Evolutionary conservation across 2,113 vertebrate species (phyloP).

Genomic region (Neotoma lepida): DNA sequence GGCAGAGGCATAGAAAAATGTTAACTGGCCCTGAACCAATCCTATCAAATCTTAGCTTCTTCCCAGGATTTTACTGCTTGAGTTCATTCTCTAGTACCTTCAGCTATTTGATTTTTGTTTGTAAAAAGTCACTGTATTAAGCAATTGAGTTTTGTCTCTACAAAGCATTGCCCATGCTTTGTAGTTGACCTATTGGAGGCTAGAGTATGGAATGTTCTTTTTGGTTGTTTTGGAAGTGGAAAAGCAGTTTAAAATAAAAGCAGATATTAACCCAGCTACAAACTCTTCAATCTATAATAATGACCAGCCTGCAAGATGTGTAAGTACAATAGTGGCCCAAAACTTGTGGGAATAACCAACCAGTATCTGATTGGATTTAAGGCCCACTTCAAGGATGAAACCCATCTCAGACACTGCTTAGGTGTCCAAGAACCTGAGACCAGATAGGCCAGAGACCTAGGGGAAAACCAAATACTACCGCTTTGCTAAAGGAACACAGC

Average conservation of each 20-base stretch:
- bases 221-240: neutral
- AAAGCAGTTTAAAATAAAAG: constrained; percentile 28
- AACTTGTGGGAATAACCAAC: too few species aligned
- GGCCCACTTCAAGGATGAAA: neutral
- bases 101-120: constrained; percentile 36
- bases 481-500: neutral
- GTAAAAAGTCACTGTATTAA: neutral
- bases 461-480: neutral
- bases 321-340: too few species aligned
- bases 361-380: neutral
- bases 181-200: neutral
- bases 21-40: neutral
- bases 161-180: neutral
- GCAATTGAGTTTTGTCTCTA: neutral
- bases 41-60: neutral
- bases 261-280: neutral
- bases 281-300: neutral
- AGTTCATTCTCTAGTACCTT: neutral
- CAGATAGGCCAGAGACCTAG: neutral
- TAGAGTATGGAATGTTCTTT: neutral
- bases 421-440: neutral
- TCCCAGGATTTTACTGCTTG: neutral
- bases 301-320: neutral
- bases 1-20: neutral
- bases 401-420: neutral